These are phyloP conservation scores for Rhombomys opimus DNA, from an alignment of 2,113 vertebrate species.

Conservation along the genomic window DNA sequence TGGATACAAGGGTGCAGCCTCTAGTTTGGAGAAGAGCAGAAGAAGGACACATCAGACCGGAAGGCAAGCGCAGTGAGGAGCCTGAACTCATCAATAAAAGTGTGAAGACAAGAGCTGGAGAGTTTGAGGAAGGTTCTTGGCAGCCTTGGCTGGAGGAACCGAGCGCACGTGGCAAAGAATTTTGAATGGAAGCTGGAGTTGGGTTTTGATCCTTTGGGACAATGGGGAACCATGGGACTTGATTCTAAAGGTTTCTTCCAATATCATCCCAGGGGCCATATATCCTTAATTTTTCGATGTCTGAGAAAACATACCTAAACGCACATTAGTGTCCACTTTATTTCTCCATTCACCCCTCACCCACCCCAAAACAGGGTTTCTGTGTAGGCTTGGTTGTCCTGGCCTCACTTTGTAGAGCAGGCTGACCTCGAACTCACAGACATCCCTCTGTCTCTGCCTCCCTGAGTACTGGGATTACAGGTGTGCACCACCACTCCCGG, in stretches of 20 bases:
- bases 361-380: background rate
- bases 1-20: background rate
- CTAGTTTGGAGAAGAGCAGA: background rate
- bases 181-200: background rate
- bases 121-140: background rate
- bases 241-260: background rate
- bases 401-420: too few relatives aligned
- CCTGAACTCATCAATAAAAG: background rate
- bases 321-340: background rate
- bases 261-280: background rate
- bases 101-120: background rate
- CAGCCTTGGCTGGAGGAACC: background rate
- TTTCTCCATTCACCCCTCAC: background rate
- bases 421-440: too few relatives aligned
- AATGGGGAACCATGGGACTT: background rate
- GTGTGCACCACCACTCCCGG: too few relatives aligned
- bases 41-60: background rate
- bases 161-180: background rate
- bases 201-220: background rate
- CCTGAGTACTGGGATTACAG: too few relatives aligned
- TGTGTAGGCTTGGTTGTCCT: too few relatives aligned
- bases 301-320: background rate
- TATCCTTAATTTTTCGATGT: background rate
- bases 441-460: too few relatives aligned
- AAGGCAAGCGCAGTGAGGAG: background rate